Percentiles rank a stretch among this genome's conserved stretches.
Evolutionary conservation across 2,113 vertebrate genomes (phyloP).

Genomic region (Phalacrocorax aristotelis): DNA sequence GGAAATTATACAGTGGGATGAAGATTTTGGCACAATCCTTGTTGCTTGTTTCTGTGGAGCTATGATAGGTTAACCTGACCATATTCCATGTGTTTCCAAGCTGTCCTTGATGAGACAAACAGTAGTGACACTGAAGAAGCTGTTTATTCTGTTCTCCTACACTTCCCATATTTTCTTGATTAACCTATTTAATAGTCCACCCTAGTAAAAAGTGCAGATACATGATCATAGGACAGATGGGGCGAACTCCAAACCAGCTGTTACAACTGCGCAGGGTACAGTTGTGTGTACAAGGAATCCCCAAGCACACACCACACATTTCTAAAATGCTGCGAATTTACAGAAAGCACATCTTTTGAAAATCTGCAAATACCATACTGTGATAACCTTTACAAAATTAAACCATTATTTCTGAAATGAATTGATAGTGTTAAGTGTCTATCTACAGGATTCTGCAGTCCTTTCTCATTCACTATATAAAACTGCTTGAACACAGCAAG

Average conservation of each 20-base stretch:
- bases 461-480: neutral
- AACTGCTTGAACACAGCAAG: neutral
- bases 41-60: neutral
- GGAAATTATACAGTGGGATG: neutral
- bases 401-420: neutral
- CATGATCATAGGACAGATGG: neutral
- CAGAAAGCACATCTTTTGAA: neutral
- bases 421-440: neutral
- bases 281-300: neutral
- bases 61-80: neutral
- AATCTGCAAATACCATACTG: neutral
- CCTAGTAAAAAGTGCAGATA: neutral
- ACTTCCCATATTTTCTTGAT: constrained; percentile 18
- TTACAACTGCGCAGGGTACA: neutral
- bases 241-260: constrained; percentile 8
- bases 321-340: neutral
- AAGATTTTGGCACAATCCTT: neutral
- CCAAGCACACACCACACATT: neutral
- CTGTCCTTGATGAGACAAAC: neutral
- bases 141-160: neutral
- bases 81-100: neutral
- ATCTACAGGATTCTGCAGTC: neutral
- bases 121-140: neutral
- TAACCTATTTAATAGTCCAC: constrained; percentile 30
- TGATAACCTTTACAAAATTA: neutral